Base-by-base conservation (phyloP, 2,888 invertebrate genomes). In the Teleogryllus oceanicus region DNA sequence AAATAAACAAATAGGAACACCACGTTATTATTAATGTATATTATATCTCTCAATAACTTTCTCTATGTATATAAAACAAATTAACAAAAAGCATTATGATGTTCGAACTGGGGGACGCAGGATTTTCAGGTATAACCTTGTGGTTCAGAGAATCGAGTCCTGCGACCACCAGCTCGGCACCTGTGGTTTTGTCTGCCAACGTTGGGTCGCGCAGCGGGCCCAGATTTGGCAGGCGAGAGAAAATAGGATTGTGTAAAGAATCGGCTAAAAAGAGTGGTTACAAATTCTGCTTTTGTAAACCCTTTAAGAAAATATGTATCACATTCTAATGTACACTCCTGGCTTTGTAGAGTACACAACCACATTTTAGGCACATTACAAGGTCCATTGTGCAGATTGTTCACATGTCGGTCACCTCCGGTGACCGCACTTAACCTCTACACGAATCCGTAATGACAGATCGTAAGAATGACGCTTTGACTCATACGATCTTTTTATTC, bases 1-100 rank as follows among this genome's bases (percentile, higher is more conserved):
- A 37, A 74, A 49, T 78, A 74, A 24, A 78, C 74, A 78, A 79
- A 75, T 79, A 79, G 79, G 79, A 79, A 79, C 75, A 79, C 79
- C 79, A 79, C 13, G 21, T 79, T 79, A 79, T 49, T 50, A 62
- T 62, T 62, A 62, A 62, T 16, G 62, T 62, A 62, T 62, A 62
- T 62, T 62, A 62, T 62, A 62, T 62, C 62, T 62, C 62, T 62
- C 62, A 62, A 62, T 62, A 62, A 62, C 62, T 62, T 62, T 62
- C 62, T 62, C 62, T 62, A 62, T 62, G 62, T 62, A 62, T 62
- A 62, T 62, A 62, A 62, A 62, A 62, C 62, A 62, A 62, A 62
- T 62, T 62, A 62, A 62, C 62, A 62, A 62, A 62, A 62, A 62
- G 62, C 62, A 62, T 62, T 62, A 62, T 62, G 62, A 16, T 37